phyloP scores from a whole-genome alignment of 2,113 vertebrate genomes.

The Hemicordylus capensis region DNA sequence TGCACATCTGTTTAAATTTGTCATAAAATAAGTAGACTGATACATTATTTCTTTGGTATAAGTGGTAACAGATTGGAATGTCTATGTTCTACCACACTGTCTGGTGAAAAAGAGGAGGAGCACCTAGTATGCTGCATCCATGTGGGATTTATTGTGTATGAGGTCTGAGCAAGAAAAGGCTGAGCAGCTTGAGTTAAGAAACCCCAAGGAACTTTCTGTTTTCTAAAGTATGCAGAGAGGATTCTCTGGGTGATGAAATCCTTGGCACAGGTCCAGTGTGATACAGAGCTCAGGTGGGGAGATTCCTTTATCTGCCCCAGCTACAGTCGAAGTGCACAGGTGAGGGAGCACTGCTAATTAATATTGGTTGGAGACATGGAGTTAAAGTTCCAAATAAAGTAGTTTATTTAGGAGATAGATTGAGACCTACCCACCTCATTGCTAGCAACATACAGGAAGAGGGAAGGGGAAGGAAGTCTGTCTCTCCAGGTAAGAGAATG shows the following conservation, averaged over 20 bases:
- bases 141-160: not conserved
- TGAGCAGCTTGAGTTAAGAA: not conserved
- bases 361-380: too few relatives aligned
- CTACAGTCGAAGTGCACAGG: too few relatives aligned
- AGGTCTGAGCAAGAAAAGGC: not conserved
- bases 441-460: too few relatives aligned
- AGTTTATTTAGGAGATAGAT: too few relatives aligned
- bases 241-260: not conserved
- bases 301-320: too few relatives aligned
- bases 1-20: slow-evolving; percentile 26
- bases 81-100: not conserved
- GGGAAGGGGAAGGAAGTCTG: too few relatives aligned
- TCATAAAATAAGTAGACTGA: not conserved
- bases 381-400: too few relatives aligned
- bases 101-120: not conserved
- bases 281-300: too few relatives aligned
- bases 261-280: too few relatives aligned
- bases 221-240: not conserved
- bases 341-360: too few relatives aligned
- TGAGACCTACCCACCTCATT: too few relatives aligned
- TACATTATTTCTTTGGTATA: not conserved
- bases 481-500: too few relatives aligned
- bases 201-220: not conserved
- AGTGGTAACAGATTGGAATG: not conserved
- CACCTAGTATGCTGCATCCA: not conserved